A percentile compares a stretch with the other conserved stretches of the same genome.
Conservation (phyloP, 1,140 invertebrate species). For the Lepidostoma basale region DNA sequence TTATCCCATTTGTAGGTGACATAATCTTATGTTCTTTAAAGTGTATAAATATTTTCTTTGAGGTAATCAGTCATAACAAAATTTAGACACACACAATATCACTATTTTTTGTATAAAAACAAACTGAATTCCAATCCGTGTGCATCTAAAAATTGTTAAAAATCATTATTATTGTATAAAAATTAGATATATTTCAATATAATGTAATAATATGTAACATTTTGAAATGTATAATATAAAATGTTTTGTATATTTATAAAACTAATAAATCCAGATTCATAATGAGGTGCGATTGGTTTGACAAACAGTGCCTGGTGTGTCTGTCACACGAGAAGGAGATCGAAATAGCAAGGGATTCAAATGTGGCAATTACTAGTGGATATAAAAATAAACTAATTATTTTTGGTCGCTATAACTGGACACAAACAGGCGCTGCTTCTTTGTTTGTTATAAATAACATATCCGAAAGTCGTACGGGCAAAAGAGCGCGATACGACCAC, state of each 20-base stretch:
- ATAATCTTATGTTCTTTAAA: too few relatives aligned
- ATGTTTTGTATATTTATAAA: slow-evolving; percentile 26
- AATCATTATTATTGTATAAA: slow-evolving; percentile 17
- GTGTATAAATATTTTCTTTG: slow-evolving; percentile 23
- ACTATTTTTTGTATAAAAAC: background rate
- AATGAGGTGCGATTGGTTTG: slow-evolving; percentile 37
- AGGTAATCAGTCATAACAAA: slow-evolving; percentile 29
- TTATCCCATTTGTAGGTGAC: too few relatives aligned
- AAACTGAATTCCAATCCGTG: background rate
- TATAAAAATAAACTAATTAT: too few relatives aligned
- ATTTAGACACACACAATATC: background rate
- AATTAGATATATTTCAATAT: slow-evolving; percentile 20
- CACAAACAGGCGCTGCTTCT: slow-evolving; percentile 13
- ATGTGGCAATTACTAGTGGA: background rate
- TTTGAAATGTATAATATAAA: slow-evolving; percentile 32
- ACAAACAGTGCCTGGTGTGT: slow-evolving; percentile 19
- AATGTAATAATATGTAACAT: slow-evolving; percentile 26
- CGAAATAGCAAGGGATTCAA: background rate
- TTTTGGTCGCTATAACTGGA: background rate
- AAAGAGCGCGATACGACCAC: slow-evolving; percentile 29
- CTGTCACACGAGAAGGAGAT: background rate
- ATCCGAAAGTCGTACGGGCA: slow-evolving; percentile 15
- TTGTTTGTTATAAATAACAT: slow-evolving; percentile 26
- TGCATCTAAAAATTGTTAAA: slow-evolving; percentile 13
- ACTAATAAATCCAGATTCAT: slow-evolving; percentile 38